Percentiles rank a stretch among this genome's conserved stretches.
These are phyloP conservation scores for Hyppa rectilinea DNA, from an alignment of 2,888 invertebrate species.

Conservation along the genomic window DNA sequence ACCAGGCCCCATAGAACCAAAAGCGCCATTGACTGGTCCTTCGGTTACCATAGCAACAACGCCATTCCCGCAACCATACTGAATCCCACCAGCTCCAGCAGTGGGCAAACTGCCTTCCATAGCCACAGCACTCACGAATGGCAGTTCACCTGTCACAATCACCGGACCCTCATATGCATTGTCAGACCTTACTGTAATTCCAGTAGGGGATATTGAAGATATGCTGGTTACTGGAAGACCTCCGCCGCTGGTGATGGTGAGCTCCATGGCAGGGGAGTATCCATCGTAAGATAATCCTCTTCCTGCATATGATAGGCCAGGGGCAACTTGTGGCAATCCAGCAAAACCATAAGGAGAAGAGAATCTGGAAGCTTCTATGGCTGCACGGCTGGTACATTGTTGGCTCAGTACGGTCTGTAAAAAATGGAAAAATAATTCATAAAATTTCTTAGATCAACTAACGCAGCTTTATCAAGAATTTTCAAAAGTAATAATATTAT, in stretches of 20 bases:
- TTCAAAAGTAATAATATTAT: no score
- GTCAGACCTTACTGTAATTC: slow-evolving; percentile 75
- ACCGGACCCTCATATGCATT: slow-evolving; percentile 75
- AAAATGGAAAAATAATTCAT: background rate
- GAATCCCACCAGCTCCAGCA: slow-evolving; percentile 70
- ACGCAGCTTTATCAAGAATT: no score
- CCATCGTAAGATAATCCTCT: slow-evolving; percentile 4
- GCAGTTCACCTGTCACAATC: slow-evolving; percentile 73
- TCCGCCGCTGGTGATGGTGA: slow-evolving; percentile 72
- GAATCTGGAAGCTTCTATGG: slow-evolving; percentile 18
- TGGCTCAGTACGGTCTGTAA: slow-evolving; percentile 25
- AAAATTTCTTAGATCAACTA: no score
- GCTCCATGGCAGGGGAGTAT: slow-evolving; percentile 57
- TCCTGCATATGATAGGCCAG: slow-evolving; percentile 7
- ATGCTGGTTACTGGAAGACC: slow-evolving; percentile 72
- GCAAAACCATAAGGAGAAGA: background rate
- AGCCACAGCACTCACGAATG: slow-evolving; percentile 75
- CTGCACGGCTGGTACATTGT: slow-evolving; percentile 27
- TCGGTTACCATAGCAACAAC: slow-evolving; percentile 64
- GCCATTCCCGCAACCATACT: slow-evolving; percentile 75
- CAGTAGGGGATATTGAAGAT: slow-evolving; percentile 72
- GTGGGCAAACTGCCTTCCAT: slow-evolving; percentile 75
- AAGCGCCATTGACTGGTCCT: slow-evolving; percentile 37
- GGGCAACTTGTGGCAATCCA: slow-evolving; percentile 9
- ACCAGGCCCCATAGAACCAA: slow-evolving; percentile 12